A percentile compares a stretch with the other conserved stretches of the same genome.
These are phyloP conservation scores for Clivina fossor DNA, from an alignment of 2,888 invertebrate genomes.

Conservation along the genomic window DNA sequence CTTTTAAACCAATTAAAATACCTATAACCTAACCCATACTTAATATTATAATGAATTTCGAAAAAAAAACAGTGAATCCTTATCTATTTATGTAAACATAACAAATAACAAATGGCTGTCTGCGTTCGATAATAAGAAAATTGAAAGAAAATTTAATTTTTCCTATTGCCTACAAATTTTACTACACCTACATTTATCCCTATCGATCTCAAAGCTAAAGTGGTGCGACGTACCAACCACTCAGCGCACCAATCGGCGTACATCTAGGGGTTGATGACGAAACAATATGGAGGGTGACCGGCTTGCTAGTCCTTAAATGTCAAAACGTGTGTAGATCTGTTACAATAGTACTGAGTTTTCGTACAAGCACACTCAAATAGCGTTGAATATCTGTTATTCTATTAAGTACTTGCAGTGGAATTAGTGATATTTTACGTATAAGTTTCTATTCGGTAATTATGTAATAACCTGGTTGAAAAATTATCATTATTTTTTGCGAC, in stretches of 20 bases:
- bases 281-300: slow-evolving; percentile 24
- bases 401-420: background rate
- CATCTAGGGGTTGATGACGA: slow-evolving; percentile 14
- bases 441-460: background rate
- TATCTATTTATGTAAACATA: too few relatives aligned
- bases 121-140: too few relatives aligned
- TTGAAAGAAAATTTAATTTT: too few relatives aligned
- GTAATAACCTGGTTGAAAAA: background rate
- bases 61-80: too few relatives aligned
- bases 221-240: slow-evolving; percentile 13
- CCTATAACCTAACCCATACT: too few relatives aligned
- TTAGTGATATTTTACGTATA: background rate
- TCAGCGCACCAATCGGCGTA: slow-evolving; percentile 7
- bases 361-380: background rate
- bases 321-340: slow-evolving; percentile 21
- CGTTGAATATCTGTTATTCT: background rate
- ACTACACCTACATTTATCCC: background rate
- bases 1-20: too few relatives aligned
- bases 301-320: slow-evolving; percentile 16
- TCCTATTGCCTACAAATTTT: too few relatives aligned
- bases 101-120: too few relatives aligned
- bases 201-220: slow-evolving; percentile 19
- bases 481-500: too few relatives aligned
- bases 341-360: too few relatives aligned
- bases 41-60: too few relatives aligned